Conservation (phyloP, 2,888 invertebrate species). For the Lydus trimaculatus region DNA sequence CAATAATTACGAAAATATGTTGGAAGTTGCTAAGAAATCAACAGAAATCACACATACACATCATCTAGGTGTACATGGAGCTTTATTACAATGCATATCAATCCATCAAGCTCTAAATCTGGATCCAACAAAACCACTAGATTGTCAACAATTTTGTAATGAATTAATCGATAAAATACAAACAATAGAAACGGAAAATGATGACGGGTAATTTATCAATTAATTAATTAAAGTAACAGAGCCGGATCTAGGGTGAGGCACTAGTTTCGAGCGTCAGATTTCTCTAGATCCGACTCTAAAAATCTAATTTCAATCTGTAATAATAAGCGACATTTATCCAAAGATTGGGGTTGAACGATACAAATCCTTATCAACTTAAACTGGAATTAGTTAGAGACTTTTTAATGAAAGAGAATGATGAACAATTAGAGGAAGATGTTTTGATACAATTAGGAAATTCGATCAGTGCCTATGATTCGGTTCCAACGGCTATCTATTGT, state of each 20-base stretch:
- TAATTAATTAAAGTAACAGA: constrained; percentile 10
- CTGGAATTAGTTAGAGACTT: constrained; percentile 64
- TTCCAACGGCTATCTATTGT: constrained; percentile 76
- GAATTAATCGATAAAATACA: constrained; percentile 65
- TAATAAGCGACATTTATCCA: no score
- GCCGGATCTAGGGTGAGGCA: no score
- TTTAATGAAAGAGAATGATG: constrained; percentile 56
- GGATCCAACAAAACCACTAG: constrained; percentile 60
- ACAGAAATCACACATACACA: constrained; percentile 72
- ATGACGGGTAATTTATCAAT: constrained; percentile 51
- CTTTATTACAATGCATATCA: constrained; percentile 67
- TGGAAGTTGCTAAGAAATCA: constrained; percentile 62
- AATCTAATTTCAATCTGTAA: no score
- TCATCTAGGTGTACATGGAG: constrained; percentile 65
- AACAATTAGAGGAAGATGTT: constrained; percentile 62
- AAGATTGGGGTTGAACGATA: constrained; percentile 56
- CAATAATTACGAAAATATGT: constrained; percentile 61
- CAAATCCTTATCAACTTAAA: constrained; percentile 65
- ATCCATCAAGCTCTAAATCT: constrained; percentile 64
- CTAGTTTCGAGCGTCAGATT: no score
- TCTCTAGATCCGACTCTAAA: no score
- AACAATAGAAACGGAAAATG: constrained; percentile 58
- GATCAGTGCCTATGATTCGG: constrained; percentile 71
- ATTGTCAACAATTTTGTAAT: constrained; percentile 62
- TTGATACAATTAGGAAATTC: constrained; percentile 66